Evolutionary conservation across 2,888 invertebrate species (phyloP).

Genomic region (Himalopsyche japonica): DNA sequence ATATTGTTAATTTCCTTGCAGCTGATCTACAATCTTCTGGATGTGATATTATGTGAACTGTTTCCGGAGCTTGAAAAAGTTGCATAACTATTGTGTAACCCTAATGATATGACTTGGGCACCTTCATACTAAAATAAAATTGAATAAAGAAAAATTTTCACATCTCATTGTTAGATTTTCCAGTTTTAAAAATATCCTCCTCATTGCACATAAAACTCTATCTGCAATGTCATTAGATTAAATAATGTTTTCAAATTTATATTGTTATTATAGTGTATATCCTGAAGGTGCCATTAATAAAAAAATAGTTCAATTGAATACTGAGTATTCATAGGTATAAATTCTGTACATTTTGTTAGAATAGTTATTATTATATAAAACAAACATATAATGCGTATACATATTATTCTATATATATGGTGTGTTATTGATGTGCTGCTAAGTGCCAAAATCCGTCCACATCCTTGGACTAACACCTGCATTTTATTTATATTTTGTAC

Average conservation of each 20-base stretch:
- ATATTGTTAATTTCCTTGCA: conserved; percentile 46
- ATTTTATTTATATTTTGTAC: conserved; percentile 14
- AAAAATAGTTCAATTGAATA: not conserved
- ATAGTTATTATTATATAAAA: not conserved
- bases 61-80: conserved; percentile 69
- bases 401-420: not conserved
- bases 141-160: not conserved
- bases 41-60: conserved; percentile 72
- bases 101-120: not conserved
- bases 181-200: not conserved
- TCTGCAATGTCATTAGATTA: not conserved
- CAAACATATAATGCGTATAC: not conserved
- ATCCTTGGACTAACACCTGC: not conserved
- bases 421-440: conserved; percentile 2
- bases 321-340: not conserved
- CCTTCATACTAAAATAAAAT: not conserved
- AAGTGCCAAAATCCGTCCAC: conserved; percentile 8
- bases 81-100: conserved; percentile 6
- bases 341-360: not conserved
- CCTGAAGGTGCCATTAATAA: not conserved
- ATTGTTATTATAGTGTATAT: not conserved
- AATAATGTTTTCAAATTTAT: not conserved
- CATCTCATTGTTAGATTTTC: not conserved
- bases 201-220: not conserved
- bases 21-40: conserved; percentile 78